A percentile compares a stretch with the other conserved stretches of the same genome.
phyloP scores from a whole-genome alignment of 2,797 vertebrate genomes.

The Argya squamiceps region DNA sequence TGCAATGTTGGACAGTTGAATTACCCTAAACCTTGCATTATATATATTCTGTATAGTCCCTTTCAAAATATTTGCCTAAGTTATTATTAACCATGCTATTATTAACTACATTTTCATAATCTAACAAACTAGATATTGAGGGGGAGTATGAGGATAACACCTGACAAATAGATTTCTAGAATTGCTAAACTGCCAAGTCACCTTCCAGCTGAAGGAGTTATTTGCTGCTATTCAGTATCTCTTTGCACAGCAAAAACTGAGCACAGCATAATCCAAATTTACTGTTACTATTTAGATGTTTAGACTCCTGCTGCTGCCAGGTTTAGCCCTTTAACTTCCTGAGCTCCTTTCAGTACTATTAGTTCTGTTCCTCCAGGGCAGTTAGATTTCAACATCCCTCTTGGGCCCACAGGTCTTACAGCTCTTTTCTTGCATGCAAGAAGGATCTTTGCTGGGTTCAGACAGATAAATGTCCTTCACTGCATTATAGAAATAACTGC shows the following conservation, averaged over 20 bases:
- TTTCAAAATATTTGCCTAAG: background rate
- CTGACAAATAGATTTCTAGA: background rate
- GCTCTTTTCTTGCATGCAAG: background rate
- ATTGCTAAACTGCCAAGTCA: constrained; percentile 33
- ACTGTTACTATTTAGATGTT: background rate
- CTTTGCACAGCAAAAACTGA: background rate
- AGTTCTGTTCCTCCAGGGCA: background rate
- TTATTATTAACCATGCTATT: background rate
- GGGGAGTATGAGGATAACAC: background rate
- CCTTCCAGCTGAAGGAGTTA: background rate
- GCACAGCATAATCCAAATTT: background rate
- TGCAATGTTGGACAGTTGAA: background rate
- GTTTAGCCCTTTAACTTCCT: background rate
- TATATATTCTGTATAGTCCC: background rate
- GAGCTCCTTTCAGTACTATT: background rate
- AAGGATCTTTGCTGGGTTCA: background rate
- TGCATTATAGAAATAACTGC: background rate
- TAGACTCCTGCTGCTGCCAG: background rate
- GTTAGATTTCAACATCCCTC: background rate
- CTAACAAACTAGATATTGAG: background rate
- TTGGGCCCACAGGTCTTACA: background rate
- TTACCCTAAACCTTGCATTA: background rate
- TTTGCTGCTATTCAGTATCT: background rate
- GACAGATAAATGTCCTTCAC: background rate
- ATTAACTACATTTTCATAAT: background rate